Evolutionary conservation across 2,888 invertebrate species (phyloP).

Genomic region (Macrophya alboannulata): DNA sequence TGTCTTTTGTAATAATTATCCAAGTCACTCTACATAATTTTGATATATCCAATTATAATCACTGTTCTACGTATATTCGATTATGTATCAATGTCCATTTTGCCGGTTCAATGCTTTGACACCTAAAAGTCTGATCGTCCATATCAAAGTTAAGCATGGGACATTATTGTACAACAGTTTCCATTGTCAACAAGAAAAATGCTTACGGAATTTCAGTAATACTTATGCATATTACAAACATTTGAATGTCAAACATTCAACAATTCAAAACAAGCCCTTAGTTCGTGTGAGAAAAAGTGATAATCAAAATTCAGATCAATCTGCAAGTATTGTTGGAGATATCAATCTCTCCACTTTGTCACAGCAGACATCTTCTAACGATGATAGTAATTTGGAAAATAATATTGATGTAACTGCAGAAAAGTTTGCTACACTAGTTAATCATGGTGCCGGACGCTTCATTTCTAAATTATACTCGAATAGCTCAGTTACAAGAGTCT

Average conservation of each 20-base stretch:
- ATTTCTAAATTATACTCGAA: constrained; percentile 18
- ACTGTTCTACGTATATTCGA: background rate
- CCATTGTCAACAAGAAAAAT: constrained; percentile 12
- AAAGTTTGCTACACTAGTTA: background rate
- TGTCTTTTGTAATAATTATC: constrained; percentile 7
- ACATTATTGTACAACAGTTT: constrained; percentile 2
- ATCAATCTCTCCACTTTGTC: no score
- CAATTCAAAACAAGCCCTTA: background rate
- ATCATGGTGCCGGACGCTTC: background rate
- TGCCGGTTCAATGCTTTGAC: constrained; percentile 46
- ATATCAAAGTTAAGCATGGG: constrained; percentile 24
- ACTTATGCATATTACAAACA: constrained; percentile 23
- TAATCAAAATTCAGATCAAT: no score
- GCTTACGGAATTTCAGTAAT: constrained; percentile 31
- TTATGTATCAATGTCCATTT: constrained; percentile 56
- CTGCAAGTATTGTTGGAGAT: no score
- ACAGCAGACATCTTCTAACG: no score
- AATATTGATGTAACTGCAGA: background rate
- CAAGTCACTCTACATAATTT: constrained; percentile 15
- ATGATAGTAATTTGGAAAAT: background rate
- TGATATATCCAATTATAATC: no score
- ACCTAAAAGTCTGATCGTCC: background rate
- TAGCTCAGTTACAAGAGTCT: background rate
- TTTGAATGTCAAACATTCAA: background rate
- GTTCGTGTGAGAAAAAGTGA: background rate